Base-by-base conservation (phyloP, 53 echinoderm and acorn worm genomes). In the Apostichopus leukothele region DNA sequence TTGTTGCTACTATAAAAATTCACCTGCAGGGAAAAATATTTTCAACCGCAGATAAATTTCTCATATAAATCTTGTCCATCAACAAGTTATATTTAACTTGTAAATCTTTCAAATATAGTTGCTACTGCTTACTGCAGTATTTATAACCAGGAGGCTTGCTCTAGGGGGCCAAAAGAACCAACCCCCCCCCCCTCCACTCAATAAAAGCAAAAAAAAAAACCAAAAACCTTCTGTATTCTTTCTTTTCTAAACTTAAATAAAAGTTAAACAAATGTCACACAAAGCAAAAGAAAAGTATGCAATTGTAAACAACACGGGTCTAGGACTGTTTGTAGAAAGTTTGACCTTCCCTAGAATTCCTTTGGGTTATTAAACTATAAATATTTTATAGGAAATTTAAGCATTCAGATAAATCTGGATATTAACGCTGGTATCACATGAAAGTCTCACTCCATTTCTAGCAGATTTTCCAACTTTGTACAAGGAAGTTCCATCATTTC, bases 21-120 rank as follows among this genome's bases (percentile, higher is more conserved):
- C 18, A 71, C 71, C 63, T 63, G 18, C n/a, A 71, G 71, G 71
- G 71, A 7, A 10, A 71, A 71, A n/a, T 6, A 71, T 71, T 71
- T 71, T 71, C 71, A 71, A 71, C 14, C 71, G 18, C 71, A 71
- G 71, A 71, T 71, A 13, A 71, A 71, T 71, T 19, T 71, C 6
- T 71, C 16, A 22, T 14, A n/a, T 57, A 81, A 81, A 81, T 59
- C 59, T 81, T 81, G 59, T 81, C 53, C 51, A 59, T 81, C 81
- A 81, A 4, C 81, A 81, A 20, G 81, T 81, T 81, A 81, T 55
- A 81, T 81, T 81, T 81, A 81, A 22, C 54, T 55, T 55, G 81
- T 21, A 55, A 54, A 55, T 55, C 59, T 81, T 55, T 81, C 81
- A 81, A 59, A 81, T n/a, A 54, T 71, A 71, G 71, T 71, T 71